Conservation (phyloP, 1,140 invertebrate genomes). For the Diorhabda carinulata region DNA sequence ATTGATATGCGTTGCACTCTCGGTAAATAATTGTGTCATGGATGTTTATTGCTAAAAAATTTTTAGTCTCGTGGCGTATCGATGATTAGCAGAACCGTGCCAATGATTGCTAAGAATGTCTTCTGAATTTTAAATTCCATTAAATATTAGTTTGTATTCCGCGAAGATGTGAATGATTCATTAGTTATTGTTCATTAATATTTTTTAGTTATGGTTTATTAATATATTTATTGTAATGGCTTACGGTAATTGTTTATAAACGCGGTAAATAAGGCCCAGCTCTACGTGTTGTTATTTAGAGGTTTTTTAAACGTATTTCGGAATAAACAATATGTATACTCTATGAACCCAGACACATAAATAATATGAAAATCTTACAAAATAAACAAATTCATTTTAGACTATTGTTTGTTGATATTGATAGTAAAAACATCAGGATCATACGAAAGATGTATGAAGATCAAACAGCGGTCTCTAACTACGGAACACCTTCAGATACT, state of each 20-base stretch:
- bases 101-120: slow-evolving; percentile 20
- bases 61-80: slow-evolving; percentile 28
- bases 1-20: slow-evolving; percentile 19
- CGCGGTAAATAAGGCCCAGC: slow-evolving; percentile 19
- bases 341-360: too few relatives aligned
- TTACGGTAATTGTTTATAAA: slow-evolving; percentile 21
- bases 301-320: not conserved
- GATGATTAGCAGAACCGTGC: slow-evolving; percentile 30
- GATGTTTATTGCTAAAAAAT: slow-evolving; percentile 24
- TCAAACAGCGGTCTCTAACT: too few relatives aligned
- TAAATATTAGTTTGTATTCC: slow-evolving; percentile 28
- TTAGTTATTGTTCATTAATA: slow-evolving; percentile 30
- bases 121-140: slow-evolving; percentile 26
- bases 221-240: slow-evolving; percentile 24
- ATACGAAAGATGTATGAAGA: too few relatives aligned
- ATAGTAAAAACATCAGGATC: too few relatives aligned
- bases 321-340: too few relatives aligned
- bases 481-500: too few relatives aligned
- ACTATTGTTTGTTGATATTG: too few relatives aligned
- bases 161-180: slow-evolving; percentile 26
- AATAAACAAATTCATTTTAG: too few relatives aligned
- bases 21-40: slow-evolving; percentile 30
- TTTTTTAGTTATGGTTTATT: slow-evolving; percentile 29
- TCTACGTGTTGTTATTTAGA: slow-evolving; percentile 19
- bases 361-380: too few relatives aligned